Evolutionary conservation across 2,797 vertebrate genomes (phyloP).

Genomic region (Sardinella longiceps): DNA sequence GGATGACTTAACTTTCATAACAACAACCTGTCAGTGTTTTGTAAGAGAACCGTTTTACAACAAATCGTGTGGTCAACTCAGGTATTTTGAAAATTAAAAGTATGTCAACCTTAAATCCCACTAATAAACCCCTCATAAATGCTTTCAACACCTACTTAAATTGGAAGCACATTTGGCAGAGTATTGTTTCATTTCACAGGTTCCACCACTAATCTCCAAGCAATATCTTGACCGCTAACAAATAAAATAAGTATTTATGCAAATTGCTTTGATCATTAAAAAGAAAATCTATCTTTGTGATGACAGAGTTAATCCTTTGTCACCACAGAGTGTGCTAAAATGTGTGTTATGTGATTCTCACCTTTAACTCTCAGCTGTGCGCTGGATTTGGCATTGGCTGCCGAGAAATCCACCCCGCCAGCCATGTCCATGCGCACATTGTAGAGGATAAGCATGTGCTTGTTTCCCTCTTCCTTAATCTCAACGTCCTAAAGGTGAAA

Average conservation of each 20-base stretch:
- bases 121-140: conserved; percentile 46
- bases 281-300: neutral
- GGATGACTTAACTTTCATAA: conserved; percentile 57
- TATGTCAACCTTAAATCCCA: conserved; percentile 58
- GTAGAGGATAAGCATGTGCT: conserved; percentile 86
- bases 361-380: conserved; percentile 97
- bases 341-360: conserved; percentile 59
- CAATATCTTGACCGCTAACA: neutral
- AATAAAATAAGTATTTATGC: neutral
- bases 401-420: conserved; percentile 89
- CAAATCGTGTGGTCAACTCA: neutral
- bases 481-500: conserved; percentile 86
- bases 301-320: conserved; percentile 15
- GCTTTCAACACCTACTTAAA: conserved; percentile 54
- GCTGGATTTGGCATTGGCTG: conserved; percentile 91
- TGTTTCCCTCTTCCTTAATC: conserved; percentile 91
- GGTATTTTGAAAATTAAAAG: conserved; percentile 29
- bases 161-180: conserved; percentile 29
- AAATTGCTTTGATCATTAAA: neutral
- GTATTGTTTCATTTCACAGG: conserved; percentile 10
- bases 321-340: neutral
- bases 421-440: conserved; percentile 89
- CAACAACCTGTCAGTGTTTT: conserved; percentile 29
- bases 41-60: neutral
- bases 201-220: neutral